A percentile compares a stretch with the other conserved stretches of the same genome.
Evolutionary conservation across 2,797 vertebrate species (phyloP).

Genomic region (Gadopsis bispinosus): DNA sequence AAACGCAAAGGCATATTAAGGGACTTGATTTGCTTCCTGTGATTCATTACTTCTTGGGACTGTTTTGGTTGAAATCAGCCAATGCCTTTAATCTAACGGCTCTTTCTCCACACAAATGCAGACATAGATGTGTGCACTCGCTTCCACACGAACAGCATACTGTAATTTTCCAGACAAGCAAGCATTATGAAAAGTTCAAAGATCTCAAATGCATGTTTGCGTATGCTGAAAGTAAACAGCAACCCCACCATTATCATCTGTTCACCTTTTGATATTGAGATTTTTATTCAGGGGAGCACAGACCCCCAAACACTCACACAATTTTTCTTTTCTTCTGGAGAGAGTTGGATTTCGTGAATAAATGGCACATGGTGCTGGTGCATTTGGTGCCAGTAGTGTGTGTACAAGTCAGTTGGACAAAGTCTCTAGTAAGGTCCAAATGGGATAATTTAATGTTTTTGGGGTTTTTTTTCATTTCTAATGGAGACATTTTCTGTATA

Average conservation of each 20-base stretch:
- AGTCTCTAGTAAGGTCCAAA: neutral
- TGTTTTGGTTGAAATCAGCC: too few relatives aligned
- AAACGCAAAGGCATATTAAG: conserved; percentile 2
- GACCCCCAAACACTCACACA: neutral
- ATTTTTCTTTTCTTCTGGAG: neutral
- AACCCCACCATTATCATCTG: conserved; percentile 41
- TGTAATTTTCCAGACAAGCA: conserved; percentile 32
- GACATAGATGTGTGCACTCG: neutral
- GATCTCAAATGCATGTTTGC: conserved; percentile 6
- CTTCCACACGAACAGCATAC: neutral
- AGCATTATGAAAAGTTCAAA: conserved; percentile 32
- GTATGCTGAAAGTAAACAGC: conserved; percentile 42
- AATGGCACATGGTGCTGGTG: neutral
- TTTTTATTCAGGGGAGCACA: conserved; percentile 37
- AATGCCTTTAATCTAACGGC: neutral
- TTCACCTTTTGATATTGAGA: conserved; percentile 60
- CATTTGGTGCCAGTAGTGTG: neutral
- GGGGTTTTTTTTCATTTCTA: neutral
- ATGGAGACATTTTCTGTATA: neutral
- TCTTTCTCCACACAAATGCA: neutral
- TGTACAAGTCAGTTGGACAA: neutral
- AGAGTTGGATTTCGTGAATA: neutral
- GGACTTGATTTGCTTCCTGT: conserved; percentile 6
- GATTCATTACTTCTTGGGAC: conserved; percentile 8
- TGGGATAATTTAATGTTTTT: neutral